Conservation (phyloP, 2,888 invertebrate genomes). For the Torymus aiolomorphi region DNA sequence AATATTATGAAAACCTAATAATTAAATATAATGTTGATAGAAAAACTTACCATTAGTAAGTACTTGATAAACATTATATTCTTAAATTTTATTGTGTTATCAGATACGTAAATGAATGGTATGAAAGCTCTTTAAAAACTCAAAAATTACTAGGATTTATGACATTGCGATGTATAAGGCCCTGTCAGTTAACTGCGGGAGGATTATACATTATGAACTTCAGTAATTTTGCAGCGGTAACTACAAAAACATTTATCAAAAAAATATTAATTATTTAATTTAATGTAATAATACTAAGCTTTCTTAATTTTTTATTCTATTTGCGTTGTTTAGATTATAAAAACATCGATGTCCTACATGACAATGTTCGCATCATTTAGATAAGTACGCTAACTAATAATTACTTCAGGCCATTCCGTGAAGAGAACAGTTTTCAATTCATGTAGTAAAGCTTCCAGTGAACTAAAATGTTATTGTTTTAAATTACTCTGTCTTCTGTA, state of each 20-base stretch:
- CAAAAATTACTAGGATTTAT: conserved; percentile 8
- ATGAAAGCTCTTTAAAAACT: not conserved
- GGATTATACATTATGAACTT: not conserved
- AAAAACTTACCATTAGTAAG: no score
- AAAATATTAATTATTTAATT: not conserved
- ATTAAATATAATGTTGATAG: no score
- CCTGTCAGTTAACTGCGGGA: not conserved
- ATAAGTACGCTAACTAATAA: not conserved
- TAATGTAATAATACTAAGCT: not conserved
- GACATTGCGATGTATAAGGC: not conserved
- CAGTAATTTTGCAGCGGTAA: conserved; percentile 6
- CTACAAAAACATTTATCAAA: not conserved
- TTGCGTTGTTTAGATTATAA: not conserved
- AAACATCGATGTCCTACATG: conserved; percentile 12
- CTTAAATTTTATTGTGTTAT: not conserved
- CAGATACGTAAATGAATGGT: conserved; percentile 11
- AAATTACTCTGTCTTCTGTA: no score
- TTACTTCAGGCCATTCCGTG: no score
- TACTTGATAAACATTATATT: not conserved
- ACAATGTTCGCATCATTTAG: conserved; percentile 6
- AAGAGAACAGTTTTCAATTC: no score
- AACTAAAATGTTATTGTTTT: no score
- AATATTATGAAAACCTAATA: no score
- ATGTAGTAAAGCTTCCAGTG: no score
- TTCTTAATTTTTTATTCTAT: not conserved